These are phyloP conservation scores for Lepidotrigona ventralis DNA, from an alignment of 1,140 invertebrate species.

Conservation along the genomic window DNA sequence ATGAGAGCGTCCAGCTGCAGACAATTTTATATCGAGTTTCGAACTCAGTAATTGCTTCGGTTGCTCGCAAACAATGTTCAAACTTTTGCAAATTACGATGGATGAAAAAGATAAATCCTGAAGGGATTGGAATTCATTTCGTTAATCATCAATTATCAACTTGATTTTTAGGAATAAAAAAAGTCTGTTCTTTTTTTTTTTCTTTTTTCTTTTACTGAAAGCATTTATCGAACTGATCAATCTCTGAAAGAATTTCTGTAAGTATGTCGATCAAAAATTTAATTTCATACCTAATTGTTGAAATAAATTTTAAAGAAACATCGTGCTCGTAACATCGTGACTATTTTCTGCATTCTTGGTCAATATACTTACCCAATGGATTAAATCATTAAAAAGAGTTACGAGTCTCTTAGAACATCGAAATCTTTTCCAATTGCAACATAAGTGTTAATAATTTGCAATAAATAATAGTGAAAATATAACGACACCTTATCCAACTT, in stretches of 20 bases:
- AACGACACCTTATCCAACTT: not conserved
- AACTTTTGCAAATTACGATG: not conserved
- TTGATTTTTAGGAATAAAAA: not conserved
- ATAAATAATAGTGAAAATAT: not conserved
- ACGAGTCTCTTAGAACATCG: not conserved
- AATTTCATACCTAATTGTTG: not conserved
- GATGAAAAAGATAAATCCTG: no score
- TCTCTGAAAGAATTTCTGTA: not conserved
- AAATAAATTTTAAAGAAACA: not conserved
- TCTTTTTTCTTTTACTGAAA: not conserved
- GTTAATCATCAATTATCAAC: not conserved
- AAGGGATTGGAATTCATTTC: not conserved
- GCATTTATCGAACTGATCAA: not conserved
- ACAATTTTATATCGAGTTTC: not conserved
- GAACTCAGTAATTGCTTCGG: not conserved
- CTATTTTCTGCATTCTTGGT: no score
- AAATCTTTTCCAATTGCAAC: not conserved
- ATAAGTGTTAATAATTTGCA: not conserved
- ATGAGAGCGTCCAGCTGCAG: not conserved
- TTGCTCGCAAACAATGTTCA: not conserved
- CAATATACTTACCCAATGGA: no score
- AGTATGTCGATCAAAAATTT: fast-evolving
- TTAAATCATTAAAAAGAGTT: not conserved
- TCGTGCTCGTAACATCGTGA: no score
- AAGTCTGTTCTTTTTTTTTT: not conserved